Evolutionary conservation across 2,888 invertebrate species (phyloP).

Genomic region (Eristalis pertinax): DNA sequence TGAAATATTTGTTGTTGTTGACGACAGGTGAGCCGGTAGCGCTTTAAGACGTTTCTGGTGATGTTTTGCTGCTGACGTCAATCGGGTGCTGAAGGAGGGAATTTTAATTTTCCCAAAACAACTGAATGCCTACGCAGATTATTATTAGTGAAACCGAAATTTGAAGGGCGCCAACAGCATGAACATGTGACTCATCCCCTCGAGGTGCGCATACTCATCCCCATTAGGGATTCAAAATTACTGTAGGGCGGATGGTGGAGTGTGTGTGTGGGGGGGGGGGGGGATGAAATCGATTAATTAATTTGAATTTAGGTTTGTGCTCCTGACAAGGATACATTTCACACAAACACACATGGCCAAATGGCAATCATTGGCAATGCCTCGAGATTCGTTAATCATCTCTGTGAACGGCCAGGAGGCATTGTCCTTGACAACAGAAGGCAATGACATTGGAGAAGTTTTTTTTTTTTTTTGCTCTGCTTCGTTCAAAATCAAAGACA

Average conservation of each 20-base stretch:
- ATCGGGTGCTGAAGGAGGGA: neutral
- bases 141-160: neutral
- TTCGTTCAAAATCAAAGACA: neutral
- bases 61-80: constrained; percentile 26
- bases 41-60: too few relatives aligned
- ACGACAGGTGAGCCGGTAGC: neutral
- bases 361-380: neutral
- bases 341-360: neutral
- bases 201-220: neutral
- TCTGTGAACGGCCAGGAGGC: neutral
- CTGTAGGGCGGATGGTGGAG: neutral
- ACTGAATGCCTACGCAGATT: too few relatives aligned
- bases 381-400: too few relatives aligned
- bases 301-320: neutral
- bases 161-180: neutral
- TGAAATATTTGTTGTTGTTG: neutral
- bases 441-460: neutral
- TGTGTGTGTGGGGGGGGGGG: neutral
- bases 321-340: neutral
- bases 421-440: neutral
- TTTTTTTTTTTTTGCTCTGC: neutral
- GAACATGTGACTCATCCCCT: neutral
- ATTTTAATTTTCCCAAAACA: neutral
- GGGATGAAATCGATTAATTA: constrained; percentile 8
- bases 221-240: neutral